phyloP scores from a whole-genome alignment of 2,113 vertebrate genomes.

The Urocolius indicus region DNA sequence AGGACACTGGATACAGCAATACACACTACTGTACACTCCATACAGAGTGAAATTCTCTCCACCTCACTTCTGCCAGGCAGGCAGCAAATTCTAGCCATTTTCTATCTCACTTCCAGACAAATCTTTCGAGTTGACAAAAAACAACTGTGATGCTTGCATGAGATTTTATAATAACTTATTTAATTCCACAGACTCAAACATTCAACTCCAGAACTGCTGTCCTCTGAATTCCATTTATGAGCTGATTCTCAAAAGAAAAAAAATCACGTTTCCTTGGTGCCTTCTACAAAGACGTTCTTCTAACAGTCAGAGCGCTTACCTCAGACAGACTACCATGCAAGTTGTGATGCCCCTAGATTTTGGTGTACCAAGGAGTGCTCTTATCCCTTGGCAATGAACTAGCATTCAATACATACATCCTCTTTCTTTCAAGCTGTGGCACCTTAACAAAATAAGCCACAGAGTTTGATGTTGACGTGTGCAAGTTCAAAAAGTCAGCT shows the following conservation, averaged over 20 bases:
- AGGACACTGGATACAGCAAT: not conserved
- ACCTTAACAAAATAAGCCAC: not conserved
- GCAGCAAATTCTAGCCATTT: not conserved
- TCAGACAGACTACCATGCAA: not conserved
- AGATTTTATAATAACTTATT: conserved; percentile 42
- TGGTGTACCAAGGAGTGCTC: not conserved
- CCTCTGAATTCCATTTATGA: not conserved
- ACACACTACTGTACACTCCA: not conserved
- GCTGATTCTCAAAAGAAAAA: not conserved
- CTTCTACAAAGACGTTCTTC: not conserved
- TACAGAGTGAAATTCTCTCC: not conserved
- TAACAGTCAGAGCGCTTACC: not conserved
- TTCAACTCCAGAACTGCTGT: not conserved
- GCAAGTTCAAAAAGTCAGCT: not conserved
- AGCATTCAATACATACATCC: not conserved
- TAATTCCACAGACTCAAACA: conserved; percentile 48
- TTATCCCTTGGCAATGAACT: not conserved
- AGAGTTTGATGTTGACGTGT: not conserved
- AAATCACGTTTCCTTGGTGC: not conserved
- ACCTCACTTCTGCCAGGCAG: not conserved
- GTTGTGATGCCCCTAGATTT: not conserved
- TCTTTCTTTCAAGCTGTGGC: not conserved
- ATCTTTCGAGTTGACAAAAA: not conserved
- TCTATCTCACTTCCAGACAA: not conserved
- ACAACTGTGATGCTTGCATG: not conserved